Conservation (phyloP, 1,140 invertebrate genomes). For the Habropoda laboriosa region DNA sequence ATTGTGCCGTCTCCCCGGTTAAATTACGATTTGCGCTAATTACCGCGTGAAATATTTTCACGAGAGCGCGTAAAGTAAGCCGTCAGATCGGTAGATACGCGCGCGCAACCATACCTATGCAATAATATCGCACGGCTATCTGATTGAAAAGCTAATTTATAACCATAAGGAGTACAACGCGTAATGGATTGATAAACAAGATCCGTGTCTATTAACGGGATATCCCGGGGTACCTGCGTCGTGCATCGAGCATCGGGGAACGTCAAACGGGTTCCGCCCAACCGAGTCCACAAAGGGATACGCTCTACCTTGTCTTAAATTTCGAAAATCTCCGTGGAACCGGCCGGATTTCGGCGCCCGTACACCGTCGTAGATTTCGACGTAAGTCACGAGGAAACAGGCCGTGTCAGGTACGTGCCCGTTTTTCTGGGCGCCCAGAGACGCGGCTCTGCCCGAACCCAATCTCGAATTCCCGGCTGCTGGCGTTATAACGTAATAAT, state of each 20-base stretch:
- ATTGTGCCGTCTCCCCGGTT: conserved; percentile 23
- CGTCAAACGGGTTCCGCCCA: conserved; percentile 3
- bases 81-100: conserved; percentile 25
- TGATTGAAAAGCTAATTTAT: conserved; percentile 28
- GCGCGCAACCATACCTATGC: neutral
- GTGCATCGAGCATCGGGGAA: too few relatives aligned
- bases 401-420: conserved; percentile 16
- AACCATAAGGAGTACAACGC: neutral
- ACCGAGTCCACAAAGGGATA: neutral
- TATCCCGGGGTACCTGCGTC: neutral
- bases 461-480: conserved; percentile 19
- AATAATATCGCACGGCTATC: conserved; percentile 31
- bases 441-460: neutral
- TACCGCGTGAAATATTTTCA: conserved; percentile 49
- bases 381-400: conserved; percentile 11
- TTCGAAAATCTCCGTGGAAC: neutral
- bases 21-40: conserved; percentile 50
- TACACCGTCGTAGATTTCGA: conserved; percentile 11
- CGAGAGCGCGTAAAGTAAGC: conserved; percentile 22
- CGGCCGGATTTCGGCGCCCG: neutral
- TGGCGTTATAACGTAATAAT: conserved; percentile 70
- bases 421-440: neutral
- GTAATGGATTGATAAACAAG: conserved; percentile 39
- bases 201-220: conserved; percentile 49
- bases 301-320: neutral